A percentile compares a stretch with the other conserved stretches of the same genome.
Evolutionary conservation across 1,140 invertebrate genomes (phyloP).

Genomic region (Chionoecetes opilio): DNA sequence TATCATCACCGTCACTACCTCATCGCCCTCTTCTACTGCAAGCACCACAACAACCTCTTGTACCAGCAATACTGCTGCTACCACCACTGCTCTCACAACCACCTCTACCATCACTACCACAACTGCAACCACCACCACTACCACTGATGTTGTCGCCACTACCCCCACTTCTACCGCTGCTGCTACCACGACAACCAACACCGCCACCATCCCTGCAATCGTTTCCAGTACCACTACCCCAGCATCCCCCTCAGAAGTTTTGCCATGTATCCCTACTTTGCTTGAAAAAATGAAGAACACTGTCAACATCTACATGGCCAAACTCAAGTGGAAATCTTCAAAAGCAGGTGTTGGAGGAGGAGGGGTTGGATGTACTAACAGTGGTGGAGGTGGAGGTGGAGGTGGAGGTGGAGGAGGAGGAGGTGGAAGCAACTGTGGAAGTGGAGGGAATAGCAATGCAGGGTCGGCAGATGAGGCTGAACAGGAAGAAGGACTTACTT

Average conservation of each 20-base stretch:
- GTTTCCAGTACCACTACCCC: no score
- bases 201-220: background rate
- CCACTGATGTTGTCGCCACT: no score
- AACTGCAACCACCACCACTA: no score
- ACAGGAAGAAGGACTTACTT: slow-evolving; percentile 93
- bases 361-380: background rate
- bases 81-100: slow-evolving; percentile 3
- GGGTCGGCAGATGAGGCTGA: slow-evolving; percentile 87
- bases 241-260: background rate
- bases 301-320: slow-evolving; percentile 94
- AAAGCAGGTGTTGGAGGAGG: slow-evolving; percentile 59
- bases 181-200: slow-evolving; percentile 24
- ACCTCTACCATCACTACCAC: background rate
- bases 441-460: slow-evolving; percentile 81
- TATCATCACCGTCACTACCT: background rate
- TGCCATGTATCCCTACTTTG: slow-evolving; percentile 87
- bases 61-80: background rate
- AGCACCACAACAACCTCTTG: no score
- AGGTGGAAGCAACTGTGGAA: slow-evolving; percentile 82
- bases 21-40: no score
- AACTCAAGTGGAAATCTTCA: slow-evolving; percentile 87
- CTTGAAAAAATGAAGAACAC: slow-evolving; percentile 94
- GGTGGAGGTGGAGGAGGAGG: slow-evolving; percentile 83
- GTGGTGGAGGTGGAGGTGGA: slow-evolving; percentile 48
- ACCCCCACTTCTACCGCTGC: background rate